Conservation (phyloP, 2,113 vertebrate genomes). For the Todiramphus chloris region DNA sequence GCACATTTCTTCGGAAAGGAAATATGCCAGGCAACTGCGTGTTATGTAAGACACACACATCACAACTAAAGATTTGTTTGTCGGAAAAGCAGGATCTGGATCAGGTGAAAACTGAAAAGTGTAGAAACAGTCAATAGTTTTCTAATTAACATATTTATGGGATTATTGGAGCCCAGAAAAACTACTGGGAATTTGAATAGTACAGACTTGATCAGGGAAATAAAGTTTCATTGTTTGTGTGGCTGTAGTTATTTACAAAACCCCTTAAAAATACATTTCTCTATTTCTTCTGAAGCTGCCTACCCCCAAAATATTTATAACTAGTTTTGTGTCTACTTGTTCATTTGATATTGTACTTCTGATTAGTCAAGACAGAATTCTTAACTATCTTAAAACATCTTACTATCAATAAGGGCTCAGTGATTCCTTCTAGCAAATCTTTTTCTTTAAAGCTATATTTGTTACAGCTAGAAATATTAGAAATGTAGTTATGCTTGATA, state of each 20-base stretch:
- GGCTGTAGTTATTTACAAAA: neutral
- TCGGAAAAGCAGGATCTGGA: neutral
- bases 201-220: neutral
- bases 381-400: neutral
- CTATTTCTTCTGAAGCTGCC: neutral
- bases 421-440: neutral
- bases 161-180: neutral
- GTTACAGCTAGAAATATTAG: neutral
- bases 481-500: neutral
- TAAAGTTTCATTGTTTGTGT: neutral
- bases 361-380: neutral
- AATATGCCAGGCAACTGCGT: neutral
- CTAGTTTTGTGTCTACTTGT: neutral
- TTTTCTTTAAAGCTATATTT: neutral
- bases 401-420: neutral
- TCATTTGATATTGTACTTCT: neutral
- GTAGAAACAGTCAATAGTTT: neutral
- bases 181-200: neutral
- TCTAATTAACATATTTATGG: conserved; percentile 32
- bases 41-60: neutral
- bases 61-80: neutral
- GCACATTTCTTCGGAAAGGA: neutral
- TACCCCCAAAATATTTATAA: neutral
- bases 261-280: neutral
- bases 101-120: neutral